Evolutionary conservation across 2,888 invertebrate genomes (phyloP).

Genomic region (Ornithoptera alexandrae): DNA sequence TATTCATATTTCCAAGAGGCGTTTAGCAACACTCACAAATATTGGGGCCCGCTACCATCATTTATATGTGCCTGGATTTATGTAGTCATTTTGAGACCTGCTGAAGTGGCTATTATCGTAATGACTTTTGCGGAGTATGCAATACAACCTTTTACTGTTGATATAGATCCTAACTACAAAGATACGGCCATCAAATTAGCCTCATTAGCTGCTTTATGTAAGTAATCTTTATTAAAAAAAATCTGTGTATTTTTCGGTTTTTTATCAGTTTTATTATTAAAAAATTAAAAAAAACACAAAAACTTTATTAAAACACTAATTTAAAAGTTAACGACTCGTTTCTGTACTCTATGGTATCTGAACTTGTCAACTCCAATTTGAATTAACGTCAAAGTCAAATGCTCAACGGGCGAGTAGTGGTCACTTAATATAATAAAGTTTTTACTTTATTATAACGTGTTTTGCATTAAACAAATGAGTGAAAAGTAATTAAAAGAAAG

Average conservation of each 20-base stretch:
- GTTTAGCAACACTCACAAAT: conserved; percentile 83
- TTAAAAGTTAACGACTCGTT: background rate
- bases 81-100: conserved; percentile 86
- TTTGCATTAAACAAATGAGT: background rate
- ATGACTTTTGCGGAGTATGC: conserved; percentile 89
- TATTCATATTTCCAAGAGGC: conserved; percentile 89
- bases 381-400: conserved; percentile 1
- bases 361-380: background rate
- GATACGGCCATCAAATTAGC: conserved; percentile 81
- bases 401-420: background rate
- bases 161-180: conserved; percentile 66
- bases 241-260: background rate
- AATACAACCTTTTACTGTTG: conserved; percentile 81
- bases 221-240: conserved; percentile 41
- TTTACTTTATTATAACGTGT: background rate
- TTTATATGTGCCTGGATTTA: conserved; percentile 89
- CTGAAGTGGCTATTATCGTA: conserved; percentile 87
- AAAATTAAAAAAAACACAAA: background rate
- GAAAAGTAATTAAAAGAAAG: background rate
- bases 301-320: background rate
- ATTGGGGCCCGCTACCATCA: conserved; percentile 86
- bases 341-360: background rate
- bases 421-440: background rate
- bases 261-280: background rate
- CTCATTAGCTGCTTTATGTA: conserved; percentile 83